Evolutionary conservation across 2,888 invertebrate species (phyloP), one percentile per base, ranked within the genome.

Genomic region (Hypomecis atomaria): DNA sequence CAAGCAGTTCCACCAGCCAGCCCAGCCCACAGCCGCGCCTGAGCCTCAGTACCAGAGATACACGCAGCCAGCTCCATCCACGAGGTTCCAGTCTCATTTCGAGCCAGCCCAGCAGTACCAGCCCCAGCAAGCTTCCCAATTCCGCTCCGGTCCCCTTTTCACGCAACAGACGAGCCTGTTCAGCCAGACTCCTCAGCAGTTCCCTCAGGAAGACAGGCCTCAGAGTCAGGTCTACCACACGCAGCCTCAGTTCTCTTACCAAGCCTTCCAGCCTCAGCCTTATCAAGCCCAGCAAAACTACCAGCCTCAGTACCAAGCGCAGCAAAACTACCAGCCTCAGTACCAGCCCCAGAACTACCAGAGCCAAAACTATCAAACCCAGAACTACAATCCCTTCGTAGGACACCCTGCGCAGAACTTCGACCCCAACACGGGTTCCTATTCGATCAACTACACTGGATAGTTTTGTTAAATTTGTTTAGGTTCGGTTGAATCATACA

Each of bases 341-440:
- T 74, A 71, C 50, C 77, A 85, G 56, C 69, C 77, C 59, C 82
- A 75, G 47, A 78, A 65, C 44, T 78, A 79, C 54, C 79, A 89
- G 87, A 70, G 85, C 86, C 80, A 84, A 56, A 82, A 77, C 66
- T 81, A 86, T 64, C 85, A 86, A 65, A 71, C 67, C 23, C 91
- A 90, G 67, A 86, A 86, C 87, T 86, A 56, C 74, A 89, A 92
- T 71, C 91, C 93, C 10, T 95, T 94, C 78, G 79, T 90, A 57
- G 95, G 95, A 13, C 96, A 96, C 84, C 96, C 96, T 0, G 95
- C 96, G 0, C 94, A 94, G 70, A 96, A 96, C 79, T 94, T 96
- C 68, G 95, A 97, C 78, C 94, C 96, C 48, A 94, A 90, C 80
- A 94, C 95, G 65, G 97, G 96, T 13, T 97, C 97, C 5, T 97